These are phyloP conservation scores for Serrognathus titanus DNA, from an alignment of 2,888 invertebrate genomes.

Conservation along the genomic window DNA sequence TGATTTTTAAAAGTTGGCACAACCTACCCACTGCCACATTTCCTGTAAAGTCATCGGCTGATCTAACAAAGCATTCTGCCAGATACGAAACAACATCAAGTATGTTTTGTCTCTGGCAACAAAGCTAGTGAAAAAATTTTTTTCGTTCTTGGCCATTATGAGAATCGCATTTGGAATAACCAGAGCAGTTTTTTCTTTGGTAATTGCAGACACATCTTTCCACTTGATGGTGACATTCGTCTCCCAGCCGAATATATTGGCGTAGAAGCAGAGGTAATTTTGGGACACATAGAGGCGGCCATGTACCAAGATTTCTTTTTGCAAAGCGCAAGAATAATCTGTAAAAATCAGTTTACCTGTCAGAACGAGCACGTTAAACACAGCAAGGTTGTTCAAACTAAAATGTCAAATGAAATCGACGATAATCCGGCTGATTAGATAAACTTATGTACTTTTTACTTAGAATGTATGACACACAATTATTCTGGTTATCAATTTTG, in stretches of 20 bases:
- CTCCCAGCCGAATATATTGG: conserved; percentile 97
- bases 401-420: too few species aligned
- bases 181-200: conserved; percentile 89
- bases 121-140: conserved; percentile 93
- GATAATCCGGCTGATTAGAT: too few species aligned
- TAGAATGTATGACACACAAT: too few species aligned
- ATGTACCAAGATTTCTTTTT: conserved; percentile 93
- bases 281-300: conserved; percentile 94
- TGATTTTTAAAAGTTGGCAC: neutral
- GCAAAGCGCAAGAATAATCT: conserved; percentile 98
- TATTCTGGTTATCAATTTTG: neutral
- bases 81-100: conserved; percentile 91
- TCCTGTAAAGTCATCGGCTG: conserved; percentile 79
- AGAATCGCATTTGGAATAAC: conserved; percentile 97
- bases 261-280: conserved; percentile 94
- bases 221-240: conserved; percentile 80
- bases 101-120: conserved; percentile 91
- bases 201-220: conserved; percentile 89
- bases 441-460: too few species aligned
- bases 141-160: conserved; percentile 75
- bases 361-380: too few species aligned
- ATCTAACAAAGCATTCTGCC: conserved; percentile 94
- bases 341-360: conserved; percentile 35
- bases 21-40: conserved; percentile 80
- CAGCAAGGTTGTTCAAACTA: too few species aligned